phyloP scores from a whole-genome alignment of 2,888 invertebrate species.

The Yponomeuta plumbellus region DNA sequence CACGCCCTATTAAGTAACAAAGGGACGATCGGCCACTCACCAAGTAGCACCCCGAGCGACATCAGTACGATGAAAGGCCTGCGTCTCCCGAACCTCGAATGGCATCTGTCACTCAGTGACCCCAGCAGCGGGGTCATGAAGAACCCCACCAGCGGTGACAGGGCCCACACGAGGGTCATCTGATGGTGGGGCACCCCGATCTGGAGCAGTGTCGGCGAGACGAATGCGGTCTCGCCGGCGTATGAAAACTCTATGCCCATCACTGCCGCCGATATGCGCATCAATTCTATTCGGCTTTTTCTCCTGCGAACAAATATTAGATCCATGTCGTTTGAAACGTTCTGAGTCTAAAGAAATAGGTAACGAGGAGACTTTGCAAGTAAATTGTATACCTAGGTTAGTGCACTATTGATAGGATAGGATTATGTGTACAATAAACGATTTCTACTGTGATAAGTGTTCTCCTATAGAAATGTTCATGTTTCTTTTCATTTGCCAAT shows the following conservation, averaged over 20 bases:
- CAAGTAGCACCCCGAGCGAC: constrained; percentile 92
- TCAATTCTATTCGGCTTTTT: constrained; percentile 87
- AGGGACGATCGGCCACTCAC: constrained; percentile 59
- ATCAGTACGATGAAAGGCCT: constrained; percentile 94
- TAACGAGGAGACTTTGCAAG: no score
- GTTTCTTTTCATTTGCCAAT: no score
- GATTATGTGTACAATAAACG: no score
- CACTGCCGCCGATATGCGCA: constrained; percentile 93
- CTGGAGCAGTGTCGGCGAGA: constrained; percentile 94
- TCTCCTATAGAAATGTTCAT: no score
- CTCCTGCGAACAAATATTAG: constrained; percentile 66
- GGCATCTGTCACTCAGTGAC: constrained; percentile 93
- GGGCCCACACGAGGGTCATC: constrained; percentile 97
- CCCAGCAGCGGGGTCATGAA: constrained; percentile 95
- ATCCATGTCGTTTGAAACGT: background rate
- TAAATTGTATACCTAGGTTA: no score
- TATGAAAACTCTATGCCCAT: constrained; percentile 99
- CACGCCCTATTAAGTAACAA: no score
- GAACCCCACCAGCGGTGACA: constrained; percentile 95
- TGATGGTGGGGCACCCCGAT: constrained; percentile 94
- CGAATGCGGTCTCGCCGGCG: constrained; percentile 97
- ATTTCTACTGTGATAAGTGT: no score
- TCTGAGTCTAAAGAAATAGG: no score
- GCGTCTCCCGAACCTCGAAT: constrained; percentile 86
- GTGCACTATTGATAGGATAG: no score